Evolutionary conservation across 2,888 invertebrate species (phyloP).

Genomic region (Agrenia bidenticulata): DNA sequence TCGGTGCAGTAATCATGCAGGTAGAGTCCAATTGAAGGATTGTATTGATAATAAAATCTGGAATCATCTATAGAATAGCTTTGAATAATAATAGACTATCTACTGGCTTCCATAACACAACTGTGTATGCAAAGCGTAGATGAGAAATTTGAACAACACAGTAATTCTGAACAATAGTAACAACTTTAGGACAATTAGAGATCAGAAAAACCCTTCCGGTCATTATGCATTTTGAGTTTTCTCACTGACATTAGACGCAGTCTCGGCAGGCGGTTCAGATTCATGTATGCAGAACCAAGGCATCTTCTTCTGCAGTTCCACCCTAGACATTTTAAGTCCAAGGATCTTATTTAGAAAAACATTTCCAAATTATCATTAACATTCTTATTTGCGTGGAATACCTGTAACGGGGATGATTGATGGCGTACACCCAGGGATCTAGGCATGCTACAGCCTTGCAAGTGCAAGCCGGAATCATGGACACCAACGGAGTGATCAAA

Average conservation of each 20-base stretch:
- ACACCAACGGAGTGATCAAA: constrained; percentile 60
- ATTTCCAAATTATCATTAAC: neutral
- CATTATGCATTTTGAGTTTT: constrained; percentile 32
- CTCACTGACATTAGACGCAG: constrained; percentile 49
- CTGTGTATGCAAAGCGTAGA: too few relatives aligned
- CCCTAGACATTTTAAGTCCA: constrained; percentile 57
- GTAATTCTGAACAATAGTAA: neutral
- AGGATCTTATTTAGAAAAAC: neutral
- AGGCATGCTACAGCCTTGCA: constrained; percentile 88
- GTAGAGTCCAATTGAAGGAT: too few relatives aligned
- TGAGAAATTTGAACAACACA: neutral
- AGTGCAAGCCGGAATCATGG: constrained; percentile 82
- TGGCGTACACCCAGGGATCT: constrained; percentile 87
- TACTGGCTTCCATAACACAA: too few relatives aligned
- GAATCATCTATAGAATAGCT: too few relatives aligned
- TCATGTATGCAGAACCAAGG: constrained; percentile 68
- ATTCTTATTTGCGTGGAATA: too few relatives aligned
- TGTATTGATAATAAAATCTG: too few relatives aligned
- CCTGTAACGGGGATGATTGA: constrained; percentile 87
- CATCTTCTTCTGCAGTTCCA: constrained; percentile 76
- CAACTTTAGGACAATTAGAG: neutral
- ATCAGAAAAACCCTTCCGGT: too few relatives aligned
- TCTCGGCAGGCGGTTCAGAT: constrained; percentile 54
- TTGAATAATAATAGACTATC: too few relatives aligned
- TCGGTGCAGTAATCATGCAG: too few relatives aligned